Conservation (phyloP, 2,113 vertebrate species). For the Bubo bubo region DNA sequence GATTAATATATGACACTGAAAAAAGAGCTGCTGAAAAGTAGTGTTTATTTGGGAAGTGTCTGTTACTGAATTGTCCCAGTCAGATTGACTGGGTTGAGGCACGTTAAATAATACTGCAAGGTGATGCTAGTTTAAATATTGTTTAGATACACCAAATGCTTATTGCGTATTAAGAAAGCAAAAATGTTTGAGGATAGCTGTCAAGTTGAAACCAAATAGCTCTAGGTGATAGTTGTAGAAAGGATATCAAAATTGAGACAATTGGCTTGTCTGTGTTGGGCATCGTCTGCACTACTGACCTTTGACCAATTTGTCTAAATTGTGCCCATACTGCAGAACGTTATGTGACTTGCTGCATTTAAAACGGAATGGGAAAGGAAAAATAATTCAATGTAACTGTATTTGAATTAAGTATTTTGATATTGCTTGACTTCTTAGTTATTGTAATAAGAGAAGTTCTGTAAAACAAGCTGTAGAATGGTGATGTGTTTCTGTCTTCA, state of each 20-base stretch:
- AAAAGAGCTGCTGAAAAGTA: not conserved
- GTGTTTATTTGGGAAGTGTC: not conserved
- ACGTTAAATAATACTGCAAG: not conserved
- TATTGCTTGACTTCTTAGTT: not conserved
- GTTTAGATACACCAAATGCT: not conserved
- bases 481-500: slow-evolving; percentile 18
- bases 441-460: not conserved
- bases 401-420: not conserved
- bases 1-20: not conserved
- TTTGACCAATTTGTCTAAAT: not conserved
- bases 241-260: not conserved
- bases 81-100: not conserved
- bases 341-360: not conserved
- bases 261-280: not conserved
- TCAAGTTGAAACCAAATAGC: not conserved
- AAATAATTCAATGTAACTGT: not conserved
- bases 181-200: not conserved
- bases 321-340: not conserved
- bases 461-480: not conserved
- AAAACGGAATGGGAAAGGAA: not conserved
- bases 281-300: not conserved
- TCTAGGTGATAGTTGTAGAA: not conserved
- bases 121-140: not conserved
- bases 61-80: not conserved
- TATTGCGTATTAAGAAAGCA: not conserved